Percentiles rank a stretch among this genome's conserved stretches.
phyloP scores from a whole-genome alignment of 2,888 invertebrate species.

The Zele albiditarsus region DNA sequence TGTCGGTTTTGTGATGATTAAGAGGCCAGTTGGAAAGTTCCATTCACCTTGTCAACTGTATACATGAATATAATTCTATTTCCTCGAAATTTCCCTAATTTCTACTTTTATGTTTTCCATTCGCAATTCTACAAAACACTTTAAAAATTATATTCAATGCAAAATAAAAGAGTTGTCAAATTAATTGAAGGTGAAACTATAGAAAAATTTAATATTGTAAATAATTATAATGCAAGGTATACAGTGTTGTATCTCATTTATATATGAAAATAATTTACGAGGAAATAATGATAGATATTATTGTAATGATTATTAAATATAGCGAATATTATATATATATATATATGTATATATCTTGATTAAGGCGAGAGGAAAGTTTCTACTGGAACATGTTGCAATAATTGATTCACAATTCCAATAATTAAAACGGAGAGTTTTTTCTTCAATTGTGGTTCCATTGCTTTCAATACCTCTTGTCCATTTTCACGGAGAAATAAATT shows the following conservation, averaged over 20 bases:
- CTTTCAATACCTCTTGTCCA: constrained; percentile 80
- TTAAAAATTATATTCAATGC: background rate
- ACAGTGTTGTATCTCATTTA: background rate
- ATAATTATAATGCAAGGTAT: background rate
- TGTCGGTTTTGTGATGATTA: constrained; percentile 26
- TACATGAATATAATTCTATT: background rate
- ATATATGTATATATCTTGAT: constrained; percentile 41
- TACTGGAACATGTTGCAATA: constrained; percentile 78
- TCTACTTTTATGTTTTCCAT: background rate
- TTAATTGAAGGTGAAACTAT: background rate
- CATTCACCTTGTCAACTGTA: constrained; percentile 40
- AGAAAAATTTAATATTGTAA: constrained; percentile 1
- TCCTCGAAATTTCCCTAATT: constrained; percentile 8
- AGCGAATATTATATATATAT: background rate
- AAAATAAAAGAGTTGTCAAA: background rate
- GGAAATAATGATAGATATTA: background rate
- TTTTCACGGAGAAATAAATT: constrained; percentile 82
- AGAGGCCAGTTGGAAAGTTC: constrained; percentile 44
- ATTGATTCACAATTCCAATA: constrained; percentile 79
- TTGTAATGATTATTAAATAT: constrained; percentile 16
- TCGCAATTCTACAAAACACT: background rate
- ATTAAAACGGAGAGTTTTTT: constrained; percentile 79
- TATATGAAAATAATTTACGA: background rate
- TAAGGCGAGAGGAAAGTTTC: constrained; percentile 76
- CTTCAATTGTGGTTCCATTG: constrained; percentile 81